Evolutionary conservation across 2,113 vertebrate species (phyloP), one percentile per base, ranked within the genome.

Genomic region (Epinephelus moara): DNA sequence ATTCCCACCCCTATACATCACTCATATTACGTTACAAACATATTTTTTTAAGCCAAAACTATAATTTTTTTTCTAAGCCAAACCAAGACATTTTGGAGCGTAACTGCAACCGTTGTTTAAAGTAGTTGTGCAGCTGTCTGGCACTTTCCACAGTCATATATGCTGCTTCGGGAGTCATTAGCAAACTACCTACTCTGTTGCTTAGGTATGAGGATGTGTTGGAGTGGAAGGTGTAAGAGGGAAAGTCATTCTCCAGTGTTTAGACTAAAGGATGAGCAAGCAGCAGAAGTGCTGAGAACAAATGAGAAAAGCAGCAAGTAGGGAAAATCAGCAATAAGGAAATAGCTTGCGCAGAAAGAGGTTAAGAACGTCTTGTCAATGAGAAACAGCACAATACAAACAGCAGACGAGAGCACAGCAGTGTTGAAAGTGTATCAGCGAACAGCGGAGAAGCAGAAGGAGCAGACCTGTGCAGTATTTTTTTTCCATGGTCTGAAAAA

Each of bases 201-300:
- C 11, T 42, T 42, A 42, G 42, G 42, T 42, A 10, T 10, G 9
- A 19, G 33, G 23, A 69, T 9, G 42, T 21, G 5, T 14, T 69
- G 4, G n/a, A 70, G 15, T 56, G 9, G 40, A 2, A 14, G 53
- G 10, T 49, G 14, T 23, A 25, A 75, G 21, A 73, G 63, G 19
- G 2, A 14, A n/a, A 69, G 66, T 61, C 23, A 4, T 70, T 67
- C 49, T 17, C 23, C 33, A 33, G 49, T n/a, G 42, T 72, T 70
- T 3, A 85, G 70, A 70, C 15, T 2, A 18, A 27, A 63, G 49
- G 69, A 68, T 40, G 78, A 70, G 13, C 9, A 15, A 62, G 68
- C 18, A 21, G 64, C 49, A 71, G 60, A 52, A 81, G 66, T 70
- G 59, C 59, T 67, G 63, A 87, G 62, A 87, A 80, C 59, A 79